phyloP scores from a whole-genome alignment of 2,888 invertebrate genomes.

The Ophraella communa region DNA sequence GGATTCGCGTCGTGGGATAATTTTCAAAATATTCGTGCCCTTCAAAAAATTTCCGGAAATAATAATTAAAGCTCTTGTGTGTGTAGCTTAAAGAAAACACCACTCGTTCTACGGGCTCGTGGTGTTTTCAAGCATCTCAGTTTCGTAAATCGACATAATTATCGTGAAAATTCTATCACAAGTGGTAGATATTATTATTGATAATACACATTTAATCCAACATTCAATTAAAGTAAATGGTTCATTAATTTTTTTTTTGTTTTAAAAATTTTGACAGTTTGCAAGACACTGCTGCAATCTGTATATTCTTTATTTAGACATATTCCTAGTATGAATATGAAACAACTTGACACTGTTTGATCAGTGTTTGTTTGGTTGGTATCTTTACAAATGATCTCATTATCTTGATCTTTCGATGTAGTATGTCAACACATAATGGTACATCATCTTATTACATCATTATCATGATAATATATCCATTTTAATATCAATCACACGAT shows the following conservation, averaged over 20 bases:
- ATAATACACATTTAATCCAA: too few species aligned
- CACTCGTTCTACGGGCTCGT: too few species aligned
- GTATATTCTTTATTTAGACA: not conserved
- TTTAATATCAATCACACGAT: not conserved
- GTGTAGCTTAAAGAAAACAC: too few species aligned
- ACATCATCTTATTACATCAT: constrained; percentile 1
- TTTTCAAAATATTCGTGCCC: too few species aligned
- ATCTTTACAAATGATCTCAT: constrained; percentile 2
- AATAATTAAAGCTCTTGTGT: too few species aligned
- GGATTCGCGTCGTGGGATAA: too few species aligned
- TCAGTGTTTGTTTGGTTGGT: not conserved
- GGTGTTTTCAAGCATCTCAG: too few species aligned
- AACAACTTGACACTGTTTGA: not conserved
- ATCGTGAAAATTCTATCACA: too few species aligned
- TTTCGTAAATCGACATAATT: too few species aligned
- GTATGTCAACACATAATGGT: constrained; percentile 1
- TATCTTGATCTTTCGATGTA: not conserved
- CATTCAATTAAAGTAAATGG: not conserved
- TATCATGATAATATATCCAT: constrained; percentile 1
- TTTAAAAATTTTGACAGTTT: not conserved
- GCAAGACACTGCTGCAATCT: not conserved
- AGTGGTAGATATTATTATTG: too few species aligned
- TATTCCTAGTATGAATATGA: not conserved
- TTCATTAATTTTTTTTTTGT: not conserved
- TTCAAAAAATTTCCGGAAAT: too few species aligned